Evolutionary conservation across 2,797 vertebrate species (phyloP), one percentile per base, ranked within the genome.

Genomic region (Cygnus olor): DNA sequence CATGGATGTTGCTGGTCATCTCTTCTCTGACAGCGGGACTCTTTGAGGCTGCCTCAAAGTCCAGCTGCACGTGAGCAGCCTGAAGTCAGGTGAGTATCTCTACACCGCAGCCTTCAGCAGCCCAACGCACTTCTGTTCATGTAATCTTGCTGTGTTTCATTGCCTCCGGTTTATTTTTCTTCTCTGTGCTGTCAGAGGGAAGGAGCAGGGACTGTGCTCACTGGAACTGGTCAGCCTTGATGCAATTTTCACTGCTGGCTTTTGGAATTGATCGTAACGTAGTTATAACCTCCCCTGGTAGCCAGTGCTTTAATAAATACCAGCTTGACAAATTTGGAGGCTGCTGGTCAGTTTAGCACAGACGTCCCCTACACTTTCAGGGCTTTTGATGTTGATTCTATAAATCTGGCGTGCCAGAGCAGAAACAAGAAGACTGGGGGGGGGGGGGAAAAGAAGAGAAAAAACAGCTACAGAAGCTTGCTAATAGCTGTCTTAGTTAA

Each of bases 351-450:
- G 73, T 81, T 84, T 19, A 88, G 88, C 70, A n/a, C 74, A 38
- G 54, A 27, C 66, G 10, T 61, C 80, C 86, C 70, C 38, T 54
- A 13, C 1, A 1, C 74, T 93, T 85, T 49, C 84, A 65, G 65
- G 40, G 66, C 80, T 81, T 92, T 92, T 76, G 86, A 85, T 85
- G 90, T 82, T 88, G 68, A 47, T 90, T 51, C 89, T 82, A 15
- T 94, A 79, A 92, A 89, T 93, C 80, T 56, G 66, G 54, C 1
- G 4, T 66, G 58, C 78, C 71, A n/a, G 63, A 72, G 58, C 32
- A 76, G 86, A 90, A 93, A 68, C 44, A 80, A 88, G 27, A 54
- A 14, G 13, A 63, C 17, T 5, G 20, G 40, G 72, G 32, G 36
- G 34, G 34, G 34, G 36, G 36, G 36, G 36, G 8, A 4, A 8